Conservation (phyloP, 2,888 invertebrate genomes). For the Chrysotoxum bicinctum region DNA sequence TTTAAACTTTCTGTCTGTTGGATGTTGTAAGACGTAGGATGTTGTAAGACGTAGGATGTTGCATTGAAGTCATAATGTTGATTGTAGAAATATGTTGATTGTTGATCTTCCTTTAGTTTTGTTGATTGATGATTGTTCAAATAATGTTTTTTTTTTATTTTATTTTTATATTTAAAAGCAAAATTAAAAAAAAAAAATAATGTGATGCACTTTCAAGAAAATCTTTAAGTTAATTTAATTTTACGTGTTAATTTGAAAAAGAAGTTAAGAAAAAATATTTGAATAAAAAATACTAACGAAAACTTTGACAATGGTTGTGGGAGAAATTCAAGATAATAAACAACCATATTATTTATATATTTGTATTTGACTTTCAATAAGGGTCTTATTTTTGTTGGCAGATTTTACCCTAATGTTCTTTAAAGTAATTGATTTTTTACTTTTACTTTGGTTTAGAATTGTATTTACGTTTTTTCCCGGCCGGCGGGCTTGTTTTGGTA, state of each 20-base stretch:
- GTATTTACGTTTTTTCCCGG: slow-evolving; percentile 49
- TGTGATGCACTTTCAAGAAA: slow-evolving; percentile 12
- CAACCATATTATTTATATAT: not conserved
- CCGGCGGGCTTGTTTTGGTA: slow-evolving; percentile 28
- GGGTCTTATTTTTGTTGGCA: slow-evolving; percentile 2
- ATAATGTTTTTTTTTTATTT: slow-evolving; percentile 10
- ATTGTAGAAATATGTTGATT: slow-evolving; percentile 14
- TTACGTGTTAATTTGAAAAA: not conserved
- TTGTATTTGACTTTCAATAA: not conserved
- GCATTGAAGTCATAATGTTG: not conserved
- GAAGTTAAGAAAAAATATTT: slow-evolving; percentile 2
- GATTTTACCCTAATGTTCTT: not conserved
- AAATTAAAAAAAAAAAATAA: not conserved
- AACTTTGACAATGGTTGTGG: not conserved
- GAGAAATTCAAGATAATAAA: not conserved
- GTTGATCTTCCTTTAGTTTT: not conserved
- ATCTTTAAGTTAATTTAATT: not conserved
- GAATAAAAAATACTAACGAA: not conserved
- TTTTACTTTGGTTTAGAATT: slow-evolving; percentile 24
- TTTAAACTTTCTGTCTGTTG: not conserved
- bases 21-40: not conserved
- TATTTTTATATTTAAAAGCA: not conserved
- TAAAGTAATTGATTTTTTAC: slow-evolving; percentile 16
- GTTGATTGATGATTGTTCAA: slow-evolving; percentile 52
- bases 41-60: not conserved